phyloP scores from a whole-genome alignment of 2,888 invertebrate genomes.

The Pseudococcus longispinus region DNA sequence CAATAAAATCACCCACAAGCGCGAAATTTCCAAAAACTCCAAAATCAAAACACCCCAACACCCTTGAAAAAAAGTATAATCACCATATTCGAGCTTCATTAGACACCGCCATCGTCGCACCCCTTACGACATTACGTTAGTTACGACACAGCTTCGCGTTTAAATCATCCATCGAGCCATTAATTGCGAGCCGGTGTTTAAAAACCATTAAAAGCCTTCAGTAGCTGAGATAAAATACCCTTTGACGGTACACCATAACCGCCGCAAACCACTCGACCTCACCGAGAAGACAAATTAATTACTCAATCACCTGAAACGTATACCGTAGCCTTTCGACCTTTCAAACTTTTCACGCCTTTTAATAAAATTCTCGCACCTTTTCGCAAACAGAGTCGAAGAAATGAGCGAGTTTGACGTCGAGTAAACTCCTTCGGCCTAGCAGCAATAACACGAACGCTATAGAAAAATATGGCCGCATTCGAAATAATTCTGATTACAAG shows the following conservation, averaged over 20 bases:
- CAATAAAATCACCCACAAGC: too few species aligned
- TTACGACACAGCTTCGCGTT: neutral
- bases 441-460: conserved; percentile 35
- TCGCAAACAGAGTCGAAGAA: neutral
- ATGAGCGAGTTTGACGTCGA: neutral
- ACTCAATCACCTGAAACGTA: conserved; percentile 27
- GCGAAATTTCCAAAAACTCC: neutral
- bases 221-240: neutral
- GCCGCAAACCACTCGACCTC: neutral
- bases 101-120: neutral
- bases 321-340: neutral
- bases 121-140: neutral
- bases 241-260: neutral
- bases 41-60: neutral
- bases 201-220: conserved; percentile 16
- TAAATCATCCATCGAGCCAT: conserved; percentile 3
- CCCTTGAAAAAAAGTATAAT: neutral
- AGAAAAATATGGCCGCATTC: conserved; percentile 44
- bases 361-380: neutral
- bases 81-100: neutral
- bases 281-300: conserved; percentile 12
- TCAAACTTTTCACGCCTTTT: conserved; percentile 9
- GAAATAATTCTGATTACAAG: conserved; percentile 53
- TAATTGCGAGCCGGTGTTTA: conserved; percentile 24
- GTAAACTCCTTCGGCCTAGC: too few species aligned